These are phyloP conservation scores for Gymnothorax javanicus DNA, from an alignment of 2,797 vertebrate genomes.

Conservation along the genomic window DNA sequence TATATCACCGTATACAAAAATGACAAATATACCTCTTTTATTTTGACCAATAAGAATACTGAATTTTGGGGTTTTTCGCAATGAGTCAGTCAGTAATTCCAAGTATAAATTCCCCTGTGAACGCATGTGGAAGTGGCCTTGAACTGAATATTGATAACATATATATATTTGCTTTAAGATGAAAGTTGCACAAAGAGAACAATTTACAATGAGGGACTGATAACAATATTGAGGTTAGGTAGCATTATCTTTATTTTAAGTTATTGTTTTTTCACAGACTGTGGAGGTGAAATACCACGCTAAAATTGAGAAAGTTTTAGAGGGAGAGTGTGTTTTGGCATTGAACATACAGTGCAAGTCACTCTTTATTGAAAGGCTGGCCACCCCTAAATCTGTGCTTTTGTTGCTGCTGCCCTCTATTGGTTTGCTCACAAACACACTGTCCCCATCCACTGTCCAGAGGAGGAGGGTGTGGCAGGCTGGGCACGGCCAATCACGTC, in stretches of 20 bases:
- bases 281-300: too few relatives aligned
- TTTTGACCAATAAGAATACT: neutral
- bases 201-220: neutral
- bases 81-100: neutral
- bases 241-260: too few relatives aligned
- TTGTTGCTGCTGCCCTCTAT: conserved; percentile 44
- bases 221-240: neutral
- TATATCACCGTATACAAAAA: neutral
- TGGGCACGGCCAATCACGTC: neutral
- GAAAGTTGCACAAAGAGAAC: neutral
- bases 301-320: too few relatives aligned
- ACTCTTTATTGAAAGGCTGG: neutral
- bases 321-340: too few relatives aligned
- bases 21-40: neutral
- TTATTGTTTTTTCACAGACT: too few relatives aligned
- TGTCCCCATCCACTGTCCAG: neutral
- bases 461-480: neutral
- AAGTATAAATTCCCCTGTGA: neutral
- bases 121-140: neutral
- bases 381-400: conserved; percentile 43
- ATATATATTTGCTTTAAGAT: neutral
- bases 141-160: neutral
- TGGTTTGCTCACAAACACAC: neutral
- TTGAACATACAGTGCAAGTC: too few relatives aligned
- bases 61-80: neutral